Evolutionary conservation across 2,888 invertebrate species (phyloP).

Genomic region (Acanthacorydalis orientalis): DNA sequence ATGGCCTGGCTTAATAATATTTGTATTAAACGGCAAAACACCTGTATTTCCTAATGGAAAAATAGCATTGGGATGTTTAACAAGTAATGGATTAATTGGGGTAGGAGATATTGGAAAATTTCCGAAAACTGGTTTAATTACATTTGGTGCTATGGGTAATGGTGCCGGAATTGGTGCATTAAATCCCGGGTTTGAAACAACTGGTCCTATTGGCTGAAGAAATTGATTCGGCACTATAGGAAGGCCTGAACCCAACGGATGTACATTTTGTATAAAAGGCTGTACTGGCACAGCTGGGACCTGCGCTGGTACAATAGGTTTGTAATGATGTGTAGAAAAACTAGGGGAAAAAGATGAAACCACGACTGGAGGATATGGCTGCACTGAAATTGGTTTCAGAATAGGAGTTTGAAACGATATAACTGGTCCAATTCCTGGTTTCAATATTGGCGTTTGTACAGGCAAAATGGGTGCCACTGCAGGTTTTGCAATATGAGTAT

Average conservation of each 20-base stretch:
- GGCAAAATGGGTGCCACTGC: too few species aligned
- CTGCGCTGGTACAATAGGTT: background rate
- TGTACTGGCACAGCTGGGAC: background rate
- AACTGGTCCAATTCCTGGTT: too few species aligned
- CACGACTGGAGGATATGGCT: background rate
- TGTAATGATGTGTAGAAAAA: background rate
- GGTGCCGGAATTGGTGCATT: background rate
- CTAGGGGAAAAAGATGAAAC: too few species aligned
- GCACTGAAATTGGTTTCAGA: background rate
- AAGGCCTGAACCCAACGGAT: too few species aligned
- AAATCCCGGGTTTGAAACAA: background rate
- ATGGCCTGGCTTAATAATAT: conserved; percentile 3
- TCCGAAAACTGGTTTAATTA: background rate
- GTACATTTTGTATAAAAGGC: background rate
- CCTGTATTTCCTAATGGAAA: background rate
- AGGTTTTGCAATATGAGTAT: too few species aligned
- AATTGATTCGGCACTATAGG: too few species aligned
- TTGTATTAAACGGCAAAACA: background rate
- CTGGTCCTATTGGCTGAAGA: background rate
- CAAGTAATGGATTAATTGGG: background rate
- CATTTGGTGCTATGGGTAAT: background rate
- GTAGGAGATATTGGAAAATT: background rate
- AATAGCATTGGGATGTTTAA: background rate
- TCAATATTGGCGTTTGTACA: too few species aligned
- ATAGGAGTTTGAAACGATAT: background rate